Base-by-base conservation (phyloP, 2,113 vertebrate species). In the Pygoscelis antarcticus region DNA sequence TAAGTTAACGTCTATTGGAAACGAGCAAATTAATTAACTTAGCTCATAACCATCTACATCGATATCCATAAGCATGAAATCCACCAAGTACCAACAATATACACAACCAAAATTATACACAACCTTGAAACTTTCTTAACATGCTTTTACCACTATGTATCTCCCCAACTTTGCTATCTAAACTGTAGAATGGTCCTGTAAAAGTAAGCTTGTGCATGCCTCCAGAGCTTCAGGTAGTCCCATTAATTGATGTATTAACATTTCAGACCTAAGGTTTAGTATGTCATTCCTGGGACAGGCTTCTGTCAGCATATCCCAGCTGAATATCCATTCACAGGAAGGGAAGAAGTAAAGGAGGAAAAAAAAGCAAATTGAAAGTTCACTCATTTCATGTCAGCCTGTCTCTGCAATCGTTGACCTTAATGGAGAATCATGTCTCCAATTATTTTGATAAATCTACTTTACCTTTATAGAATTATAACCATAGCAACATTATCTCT, bases 381-480 rank as follows among this genome's bases (percentile, higher is more conserved):
- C 75, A 91, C 12, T 96, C 18, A 81, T 96, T 98, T 96, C 69
- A 86, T 93, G 84, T 96, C 70, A 98, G 75, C 40, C 61, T 75
- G 49, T 89, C 62, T 92, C 70, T 96, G 84, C 21, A 96, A 94
- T 92, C 40, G 5, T 78, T 97, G 93, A 95, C 80, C 71, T 79
- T 95, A 97, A 96, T 96, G 71, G 83, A 97, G 79, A 96, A 94
- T 94, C 92, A 96, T 95, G 61, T 69, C 69, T 97, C 95, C 86
- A 97, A 97, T 97, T 98, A 97, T 97, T 97, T 94, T 97, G 93
- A 98, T 97, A 97, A 96, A 97, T 97, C 91, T 96, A 94, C 68
- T 96, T 97, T 97, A 96, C 81, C 71, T 97, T 97, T 96, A 83
- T 71, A 88, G 86, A 97, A 94, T 97, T 97, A 97, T 97, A 97